Evolutionary conservation across 2,888 invertebrate species (phyloP), one percentile per base, ranked within the genome.

Genomic region (Ormyrus labotus): DNA sequence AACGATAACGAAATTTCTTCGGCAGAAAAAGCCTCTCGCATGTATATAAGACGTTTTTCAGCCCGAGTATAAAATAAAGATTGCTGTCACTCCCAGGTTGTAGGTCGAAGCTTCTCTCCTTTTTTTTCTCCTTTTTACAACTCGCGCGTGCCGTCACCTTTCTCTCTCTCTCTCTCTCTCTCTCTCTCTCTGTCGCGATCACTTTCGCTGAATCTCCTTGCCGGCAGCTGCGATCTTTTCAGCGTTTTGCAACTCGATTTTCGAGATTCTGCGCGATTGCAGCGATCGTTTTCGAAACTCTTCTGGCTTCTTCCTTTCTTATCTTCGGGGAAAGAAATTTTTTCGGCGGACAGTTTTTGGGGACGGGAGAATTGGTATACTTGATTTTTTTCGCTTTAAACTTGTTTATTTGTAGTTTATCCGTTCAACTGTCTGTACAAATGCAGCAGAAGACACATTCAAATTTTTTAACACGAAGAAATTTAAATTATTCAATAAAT

Each of bases 31-130:
- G 34, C 34, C 34, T 34, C 34, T 34, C 34, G 34, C 34, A 34
- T 34, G 34, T 34, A 34, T 34, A 34, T 34, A 34, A 34, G 34
- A 34, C 34, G 4, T 48, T 47, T 63, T 53, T 72, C 53, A 45
- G 63, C 72, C 19, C 5, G n/a, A 11, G n/a, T 5, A 9, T n/a
- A n/a, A 57, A 65, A 74, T 65, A 51, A 72, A 34, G 34, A 61
- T 53, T 68, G n/a, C 60, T 55, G 87, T 84, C 85, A 87, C 87
- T 87, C 87, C 84, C 48, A 13, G 58, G n/a, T 75, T 75, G n/a
- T 19, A 63, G 34, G 57, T 47, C 60, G 68, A 57, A 75, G 60
- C 75, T 75, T 68, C 75, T 75, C 68, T 75, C 34, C 75, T 75
- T 75, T 75, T 75, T 75, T 75, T 75, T 53, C 58, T 57, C 65